Percentiles rank a stretch among this genome's conserved stretches.
Evolutionary conservation across 2,113 vertebrate species (phyloP).

Genomic region (Galemys pyrenaicus): DNA sequence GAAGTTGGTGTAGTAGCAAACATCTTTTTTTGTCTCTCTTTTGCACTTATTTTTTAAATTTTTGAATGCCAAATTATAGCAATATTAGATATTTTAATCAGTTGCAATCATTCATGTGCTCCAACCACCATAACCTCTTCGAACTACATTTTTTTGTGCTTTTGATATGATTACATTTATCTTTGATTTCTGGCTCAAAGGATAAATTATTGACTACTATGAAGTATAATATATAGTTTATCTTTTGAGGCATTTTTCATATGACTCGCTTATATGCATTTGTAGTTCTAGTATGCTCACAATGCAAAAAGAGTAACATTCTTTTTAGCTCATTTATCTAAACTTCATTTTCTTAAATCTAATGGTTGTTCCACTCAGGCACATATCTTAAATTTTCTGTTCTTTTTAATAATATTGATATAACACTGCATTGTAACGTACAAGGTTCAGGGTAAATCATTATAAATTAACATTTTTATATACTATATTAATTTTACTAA

Average conservation of each 20-base stretch:
- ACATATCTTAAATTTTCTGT: not conserved
- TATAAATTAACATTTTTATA: no score
- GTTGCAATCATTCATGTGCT: not conserved
- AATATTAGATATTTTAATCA: not conserved
- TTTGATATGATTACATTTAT: constrained; percentile 7
- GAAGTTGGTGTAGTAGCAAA: not conserved
- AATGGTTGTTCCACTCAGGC: not conserved
- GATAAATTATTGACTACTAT: not conserved
- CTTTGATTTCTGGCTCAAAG: not conserved
- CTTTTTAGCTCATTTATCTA: constrained; percentile 20
- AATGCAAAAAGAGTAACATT: not conserved
- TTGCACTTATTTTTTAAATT: not conserved
- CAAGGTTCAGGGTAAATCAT: no score
- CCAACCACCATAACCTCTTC: not conserved
- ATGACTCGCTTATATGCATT: constrained; percentile 5
- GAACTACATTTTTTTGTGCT: not conserved
- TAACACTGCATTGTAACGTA: no score
- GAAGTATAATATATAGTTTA: not conserved
- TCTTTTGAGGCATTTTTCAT: not conserved
- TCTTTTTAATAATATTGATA: not conserved
- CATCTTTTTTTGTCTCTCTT: not conserved
- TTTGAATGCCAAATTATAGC: not conserved
- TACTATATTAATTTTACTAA: no score
- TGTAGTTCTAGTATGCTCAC: not conserved
- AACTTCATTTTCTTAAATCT: not conserved